Percentiles rank a stretch among this genome's conserved stretches.
phyloP scores from a whole-genome alignment of 2,888 invertebrate genomes.

The Neocrepidodera transversa region DNA sequence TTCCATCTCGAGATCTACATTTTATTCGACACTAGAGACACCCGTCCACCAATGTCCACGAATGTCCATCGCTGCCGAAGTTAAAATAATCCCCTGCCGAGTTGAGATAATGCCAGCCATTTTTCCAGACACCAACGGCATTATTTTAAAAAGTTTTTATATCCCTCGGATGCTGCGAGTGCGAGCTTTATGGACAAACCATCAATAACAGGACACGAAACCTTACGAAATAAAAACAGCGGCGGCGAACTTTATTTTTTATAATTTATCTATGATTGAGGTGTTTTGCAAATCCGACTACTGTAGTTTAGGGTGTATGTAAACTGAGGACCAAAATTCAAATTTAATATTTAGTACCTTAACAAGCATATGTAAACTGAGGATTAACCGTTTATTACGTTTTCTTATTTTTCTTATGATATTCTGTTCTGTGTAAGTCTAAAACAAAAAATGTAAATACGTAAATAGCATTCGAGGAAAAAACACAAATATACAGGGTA shows the following conservation, averaged over 20 bases:
- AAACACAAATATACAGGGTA: too few species aligned
- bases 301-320: too few species aligned
- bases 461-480: too few species aligned
- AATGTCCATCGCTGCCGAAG: slow-evolving; percentile 27
- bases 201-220: slow-evolving; percentile 48
- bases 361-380: too few species aligned
- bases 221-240: slow-evolving; percentile 28
- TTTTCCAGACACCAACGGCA: slow-evolving; percentile 59
- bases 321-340: too few species aligned
- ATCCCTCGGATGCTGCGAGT: slow-evolving; percentile 51
- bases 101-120: slow-evolving; percentile 59
- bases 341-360: too few species aligned
- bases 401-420: too few species aligned
- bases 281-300: too few species aligned
- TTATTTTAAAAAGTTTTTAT: slow-evolving; percentile 61
- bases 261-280: too few species aligned
- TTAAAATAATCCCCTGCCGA: slow-evolving; percentile 55
- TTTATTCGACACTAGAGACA: slow-evolving; percentile 39
- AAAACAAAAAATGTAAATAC: too few species aligned
- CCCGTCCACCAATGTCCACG: slow-evolving; percentile 28
- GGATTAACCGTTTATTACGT: too few species aligned
- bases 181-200: slow-evolving; percentile 52
- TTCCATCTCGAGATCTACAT: slow-evolving; percentile 34
- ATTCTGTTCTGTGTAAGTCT: too few species aligned
- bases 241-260: slow-evolving; percentile 3